Conservation (phyloP, 2,888 invertebrate species). For the Rapana venosa region DNA sequence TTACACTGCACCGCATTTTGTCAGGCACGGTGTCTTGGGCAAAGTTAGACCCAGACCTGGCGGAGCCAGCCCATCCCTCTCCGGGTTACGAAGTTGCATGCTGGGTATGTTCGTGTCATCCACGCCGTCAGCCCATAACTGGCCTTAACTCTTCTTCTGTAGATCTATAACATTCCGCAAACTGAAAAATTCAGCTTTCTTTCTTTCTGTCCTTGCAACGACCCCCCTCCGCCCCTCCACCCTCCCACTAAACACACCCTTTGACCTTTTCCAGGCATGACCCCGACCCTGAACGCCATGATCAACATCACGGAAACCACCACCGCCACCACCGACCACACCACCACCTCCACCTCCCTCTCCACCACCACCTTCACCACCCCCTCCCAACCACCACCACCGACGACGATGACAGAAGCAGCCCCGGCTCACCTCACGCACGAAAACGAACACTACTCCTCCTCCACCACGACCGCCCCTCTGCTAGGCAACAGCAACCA, state of each 20-base stretch:
- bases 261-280: conserved; percentile 64
- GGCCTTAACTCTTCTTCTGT: too few species aligned
- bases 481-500: conserved; percentile 37
- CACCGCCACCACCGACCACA: conserved; percentile 46
- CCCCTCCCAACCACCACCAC: conserved; percentile 4
- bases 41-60: too few species aligned
- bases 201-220: neutral
- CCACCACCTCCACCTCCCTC: conserved; percentile 42
- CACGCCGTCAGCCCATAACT: too few species aligned
- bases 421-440: neutral
- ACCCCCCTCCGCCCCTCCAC: neutral
- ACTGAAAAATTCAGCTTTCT: too few species aligned
- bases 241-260: neutral
- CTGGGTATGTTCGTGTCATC: too few species aligned
- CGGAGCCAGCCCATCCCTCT: too few species aligned
- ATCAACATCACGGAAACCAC: conserved; percentile 58
- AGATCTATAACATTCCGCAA: too few species aligned
- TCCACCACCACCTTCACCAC: neutral
- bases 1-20: too few species aligned
- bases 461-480: conserved; percentile 46
- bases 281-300: conserved; percentile 80
- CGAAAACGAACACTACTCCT: neutral
- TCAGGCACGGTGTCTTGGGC: too few species aligned
- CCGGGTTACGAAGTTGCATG: too few species aligned
- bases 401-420: conserved; percentile 37